A percentile compares a stretch with the other conserved stretches of the same genome.
phyloP scores from a whole-genome alignment of 2,797 vertebrate species.

The Tokudaia tokunoshimensis region DNA sequence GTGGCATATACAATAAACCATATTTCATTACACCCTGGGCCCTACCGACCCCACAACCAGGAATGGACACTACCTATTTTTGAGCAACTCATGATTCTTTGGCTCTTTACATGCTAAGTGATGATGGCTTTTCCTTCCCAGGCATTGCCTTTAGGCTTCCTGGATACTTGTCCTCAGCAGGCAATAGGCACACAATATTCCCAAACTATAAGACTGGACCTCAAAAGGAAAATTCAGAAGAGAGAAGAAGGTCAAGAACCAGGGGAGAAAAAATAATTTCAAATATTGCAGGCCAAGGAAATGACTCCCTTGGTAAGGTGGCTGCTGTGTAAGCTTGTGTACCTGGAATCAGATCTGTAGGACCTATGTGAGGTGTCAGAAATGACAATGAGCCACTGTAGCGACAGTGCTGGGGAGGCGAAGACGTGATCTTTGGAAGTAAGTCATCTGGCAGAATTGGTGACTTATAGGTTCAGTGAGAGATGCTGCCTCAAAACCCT shows the following conservation, averaged over 20 bases:
- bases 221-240: conserved; percentile 32
- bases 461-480: not conserved
- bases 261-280: not conserved
- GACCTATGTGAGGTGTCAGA: not conserved
- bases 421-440: not conserved
- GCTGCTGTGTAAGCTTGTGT: too few species aligned
- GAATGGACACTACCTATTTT: not conserved
- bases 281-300: not conserved
- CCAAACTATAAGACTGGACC: conserved; percentile 42
- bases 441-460: not conserved
- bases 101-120: not conserved
- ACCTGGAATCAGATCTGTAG: not conserved
- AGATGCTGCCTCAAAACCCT: not conserved
- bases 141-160: not conserved
- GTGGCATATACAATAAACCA: not conserved
- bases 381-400: not conserved
- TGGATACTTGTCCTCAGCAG: conserved; percentile 29
- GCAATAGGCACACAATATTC: conserved; percentile 52
- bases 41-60: not conserved
- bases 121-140: not conserved
- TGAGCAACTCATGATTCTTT: not conserved
- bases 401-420: not conserved
- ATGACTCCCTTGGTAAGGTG: not conserved
- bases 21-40: not conserved
- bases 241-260: not conserved